Base-by-base conservation (phyloP, 2,797 vertebrate genomes). In the Enteromius fasciolatus region DNA sequence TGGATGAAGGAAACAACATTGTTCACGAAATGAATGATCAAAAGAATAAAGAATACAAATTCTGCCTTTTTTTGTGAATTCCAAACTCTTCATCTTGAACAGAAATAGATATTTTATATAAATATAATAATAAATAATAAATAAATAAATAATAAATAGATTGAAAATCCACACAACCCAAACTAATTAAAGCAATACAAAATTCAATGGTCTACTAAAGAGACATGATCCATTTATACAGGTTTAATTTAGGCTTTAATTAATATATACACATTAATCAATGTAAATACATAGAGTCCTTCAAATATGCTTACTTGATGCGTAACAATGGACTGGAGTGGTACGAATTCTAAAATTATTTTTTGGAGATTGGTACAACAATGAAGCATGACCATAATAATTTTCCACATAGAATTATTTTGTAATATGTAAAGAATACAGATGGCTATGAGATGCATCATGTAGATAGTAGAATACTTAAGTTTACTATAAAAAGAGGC, bases 381-480 rank as follows among this genome's bases (percentile, higher is more conserved):
- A 36, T 2, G 31, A 63, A 31, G 4, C 11, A 8, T 77, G 41
- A n/a, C 25, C 39, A 28, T 46, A 5, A 33, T 5, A 33, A 33
- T 33, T 61, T 25, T 18, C 11, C 52, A n/a, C 17, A 7, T 23
- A 9, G 20, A 54, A 57, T 57, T 57, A 74, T 39, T 54, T 54
- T 36, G 8, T 23, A 4, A n/a, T 54, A 23, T 6, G n/a, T 57
- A 57, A 75, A 54, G 14, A 39, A 39, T 57, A 2, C 33, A 23
- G 50, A 5, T 20, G 20, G 48, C 28, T 6, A n/a, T 36, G 31
- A 9, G 20, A 9, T 4, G 7, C 50, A 74, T 74, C 31, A 57
- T 75, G 31, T 36, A 57, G 31, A 57, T n/a, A 57, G 20, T 8
- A 75, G 72, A 75, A 57, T 75, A 39, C 12, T 74, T 74, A 1